These are phyloP conservation scores for Lysandra coridon DNA, from an alignment of 2,888 invertebrate genomes.

Conservation along the genomic window DNA sequence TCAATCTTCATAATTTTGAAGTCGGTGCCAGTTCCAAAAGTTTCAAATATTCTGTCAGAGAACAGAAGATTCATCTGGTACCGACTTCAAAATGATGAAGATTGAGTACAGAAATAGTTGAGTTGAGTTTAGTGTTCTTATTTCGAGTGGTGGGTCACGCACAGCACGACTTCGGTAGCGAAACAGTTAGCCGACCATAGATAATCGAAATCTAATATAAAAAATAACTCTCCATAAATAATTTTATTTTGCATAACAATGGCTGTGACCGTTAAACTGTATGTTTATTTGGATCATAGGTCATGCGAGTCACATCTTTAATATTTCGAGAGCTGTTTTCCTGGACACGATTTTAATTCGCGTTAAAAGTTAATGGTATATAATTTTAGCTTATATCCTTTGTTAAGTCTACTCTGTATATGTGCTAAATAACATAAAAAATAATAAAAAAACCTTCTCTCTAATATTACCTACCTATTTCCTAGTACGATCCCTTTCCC, in stretches of 20 bases:
- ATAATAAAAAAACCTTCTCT: no score
- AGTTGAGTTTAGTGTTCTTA: not conserved
- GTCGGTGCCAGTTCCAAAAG: no score
- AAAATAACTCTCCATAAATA: conserved; percentile 13
- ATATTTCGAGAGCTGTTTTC: not conserved
- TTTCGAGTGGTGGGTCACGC: not conserved
- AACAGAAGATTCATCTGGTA: no score
- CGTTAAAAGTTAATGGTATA: not conserved
- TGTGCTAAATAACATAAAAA: no score
- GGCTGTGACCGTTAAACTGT: conserved; percentile 19
- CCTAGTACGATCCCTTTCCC: no score
- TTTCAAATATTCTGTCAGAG: no score
- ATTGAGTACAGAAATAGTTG: no score
- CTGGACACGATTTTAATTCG: not conserved
- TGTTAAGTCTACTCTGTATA: no score
- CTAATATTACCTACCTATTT: no score
- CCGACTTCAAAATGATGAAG: no score
- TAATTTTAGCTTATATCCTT: no score
- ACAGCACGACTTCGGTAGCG: conserved; percentile 11
- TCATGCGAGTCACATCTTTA: conserved; percentile 9
- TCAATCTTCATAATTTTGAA: no score
- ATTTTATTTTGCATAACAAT: conserved; percentile 21
- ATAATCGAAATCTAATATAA: conserved; percentile 5
- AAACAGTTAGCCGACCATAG: not conserved
- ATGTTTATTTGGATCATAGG: conserved; percentile 12